Conservation (phyloP, 2,113 vertebrate species). For the Erinaceus europaeus region DNA sequence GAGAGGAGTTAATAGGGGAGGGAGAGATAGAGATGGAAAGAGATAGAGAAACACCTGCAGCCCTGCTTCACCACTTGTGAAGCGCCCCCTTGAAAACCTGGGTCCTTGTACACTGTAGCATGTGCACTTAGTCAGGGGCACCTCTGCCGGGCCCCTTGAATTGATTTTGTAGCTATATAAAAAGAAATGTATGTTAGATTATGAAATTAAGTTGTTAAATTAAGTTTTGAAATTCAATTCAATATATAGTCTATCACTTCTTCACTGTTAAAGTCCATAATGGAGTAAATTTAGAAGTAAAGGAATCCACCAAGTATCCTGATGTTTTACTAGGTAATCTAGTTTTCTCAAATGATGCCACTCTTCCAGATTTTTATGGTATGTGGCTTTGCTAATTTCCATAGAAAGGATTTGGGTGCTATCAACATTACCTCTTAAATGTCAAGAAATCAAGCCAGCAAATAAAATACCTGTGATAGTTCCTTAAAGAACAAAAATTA, state of each 20-base stretch:
- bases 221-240: too few relatives aligned
- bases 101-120: too few relatives aligned
- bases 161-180: too few relatives aligned
- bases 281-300: conserved; percentile 8
- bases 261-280: background rate
- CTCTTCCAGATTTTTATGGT: background rate
- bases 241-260: background rate
- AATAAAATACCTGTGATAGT: background rate
- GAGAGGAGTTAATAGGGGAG: too few relatives aligned
- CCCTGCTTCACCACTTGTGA: too few relatives aligned
- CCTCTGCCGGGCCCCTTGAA: too few relatives aligned
- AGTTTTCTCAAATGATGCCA: background rate
- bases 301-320: background rate
- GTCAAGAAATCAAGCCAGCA: background rate
- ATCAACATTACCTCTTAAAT: background rate
- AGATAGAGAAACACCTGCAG: too few relatives aligned
- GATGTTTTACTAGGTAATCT: background rate
- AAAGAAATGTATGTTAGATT: too few relatives aligned
- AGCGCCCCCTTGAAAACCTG: too few relatives aligned
- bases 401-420: background rate
- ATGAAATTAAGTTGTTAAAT: too few relatives aligned
- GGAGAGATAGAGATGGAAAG: too few relatives aligned
- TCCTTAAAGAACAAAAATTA: conserved; percentile 28
- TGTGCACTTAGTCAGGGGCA: too few relatives aligned
- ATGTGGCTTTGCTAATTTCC: background rate